Evolutionary conservation across 30 jellyfish, hydroid and myxozoan genomes (phyloP), one percentile per base, ranked within the genome.

Genomic region (Pelagia noctiluca): DNA sequence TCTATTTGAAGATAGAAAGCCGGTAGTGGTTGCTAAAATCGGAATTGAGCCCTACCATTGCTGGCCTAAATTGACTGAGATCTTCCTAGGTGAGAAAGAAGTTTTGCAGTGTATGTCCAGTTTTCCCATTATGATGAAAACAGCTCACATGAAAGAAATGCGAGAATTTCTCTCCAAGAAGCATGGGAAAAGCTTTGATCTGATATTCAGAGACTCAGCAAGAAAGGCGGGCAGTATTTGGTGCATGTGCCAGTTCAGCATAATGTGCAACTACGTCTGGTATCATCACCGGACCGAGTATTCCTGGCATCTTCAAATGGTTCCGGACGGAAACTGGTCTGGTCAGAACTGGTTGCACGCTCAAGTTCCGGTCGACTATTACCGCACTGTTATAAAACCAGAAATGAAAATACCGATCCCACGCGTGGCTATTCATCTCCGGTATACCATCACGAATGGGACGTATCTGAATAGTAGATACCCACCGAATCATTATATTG

Each of bases 31-130:
- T 1, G 85, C 73, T 1, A 53, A 42, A 13, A 73, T 73, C 10
- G 85, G 85, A 18, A 71, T 18, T 23, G 71, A 25, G 0, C 71
- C 70, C 30, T 73, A 42, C 75, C 24, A 7, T 25, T 73, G 85
- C 10, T 73, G 85, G 85, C 73, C 72, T 25, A 26, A 50, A 11
- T 12, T 67, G 22, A 60, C 79, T 10, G 67, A 77, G 42, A 16
- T 16, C 29, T 77, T 63, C 30, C 66, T 77, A 25, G 69, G 50
- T 46, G 16, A 47, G 42, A 80, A 80, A 35, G 83, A 80, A 52
- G 75, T 64, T 5, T 35, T 80, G 83, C 78, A 49, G 52, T 80
- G 91, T 8, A 80, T 80, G 91, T n/a, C 84, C 13, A 29, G 47
- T 65, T 80, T 80, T 46, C 91, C 91, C 0, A 86, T 80, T 32